Conservation (phyloP, 2,797 vertebrate genomes). For the Crenichthys baileyi region DNA sequence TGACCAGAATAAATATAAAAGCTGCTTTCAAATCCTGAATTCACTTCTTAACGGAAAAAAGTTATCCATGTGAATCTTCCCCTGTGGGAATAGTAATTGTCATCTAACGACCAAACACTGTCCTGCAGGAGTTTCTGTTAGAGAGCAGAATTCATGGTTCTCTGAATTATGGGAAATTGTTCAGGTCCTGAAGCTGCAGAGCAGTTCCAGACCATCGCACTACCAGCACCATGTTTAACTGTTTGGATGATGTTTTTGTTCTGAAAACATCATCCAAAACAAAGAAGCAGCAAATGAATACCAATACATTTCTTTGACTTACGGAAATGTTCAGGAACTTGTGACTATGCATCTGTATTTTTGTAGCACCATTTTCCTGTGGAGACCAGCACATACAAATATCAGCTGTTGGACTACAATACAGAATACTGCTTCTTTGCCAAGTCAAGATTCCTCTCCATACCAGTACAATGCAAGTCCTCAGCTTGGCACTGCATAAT, state of each 20-base stretch:
- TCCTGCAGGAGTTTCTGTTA: neutral
- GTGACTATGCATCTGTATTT: neutral
- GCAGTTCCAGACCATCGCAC: neutral
- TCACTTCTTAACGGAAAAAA: neutral
- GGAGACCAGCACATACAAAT: constrained; percentile 22
- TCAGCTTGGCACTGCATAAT: constrained; percentile 67
- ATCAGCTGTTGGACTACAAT: constrained; percentile 48
- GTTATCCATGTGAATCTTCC: neutral
- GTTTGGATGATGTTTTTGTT: neutral
- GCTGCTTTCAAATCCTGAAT: neutral
- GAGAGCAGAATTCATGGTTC: neutral
- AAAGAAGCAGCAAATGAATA: neutral
- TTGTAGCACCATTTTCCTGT: constrained; percentile 53
- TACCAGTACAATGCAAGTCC: constrained; percentile 31
- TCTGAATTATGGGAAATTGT: neutral
- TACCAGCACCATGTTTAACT: neutral
- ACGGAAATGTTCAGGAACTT: neutral
- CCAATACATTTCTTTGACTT: neutral
- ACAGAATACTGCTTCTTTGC: constrained; percentile 76
- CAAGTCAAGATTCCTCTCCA: constrained; percentile 30
- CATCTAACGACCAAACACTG: neutral
- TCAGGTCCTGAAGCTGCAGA: neutral
- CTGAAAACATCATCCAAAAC: neutral
- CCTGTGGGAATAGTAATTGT: neutral
- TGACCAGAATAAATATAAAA: neutral